phyloP scores from a whole-genome alignment of 2,797 vertebrate genomes.

The Craterocephalus amniculus region DNA sequence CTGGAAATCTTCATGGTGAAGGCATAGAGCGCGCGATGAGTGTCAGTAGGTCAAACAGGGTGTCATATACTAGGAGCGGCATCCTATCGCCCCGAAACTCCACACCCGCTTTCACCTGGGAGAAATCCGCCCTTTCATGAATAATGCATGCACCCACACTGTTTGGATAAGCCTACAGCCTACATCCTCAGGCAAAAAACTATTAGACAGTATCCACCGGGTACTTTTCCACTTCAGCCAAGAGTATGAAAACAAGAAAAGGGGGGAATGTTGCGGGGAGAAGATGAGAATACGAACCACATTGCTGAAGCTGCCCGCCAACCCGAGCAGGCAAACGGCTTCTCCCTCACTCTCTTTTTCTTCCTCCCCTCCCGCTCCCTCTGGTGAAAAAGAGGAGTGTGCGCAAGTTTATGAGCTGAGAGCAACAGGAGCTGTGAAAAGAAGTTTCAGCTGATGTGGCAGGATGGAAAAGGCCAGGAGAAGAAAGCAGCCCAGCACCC shows the following conservation, averaged over 20 bases:
- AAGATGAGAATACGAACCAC: conserved; percentile 46
- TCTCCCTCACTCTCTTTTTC: conserved; percentile 21
- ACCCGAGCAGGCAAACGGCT: conserved; percentile 13
- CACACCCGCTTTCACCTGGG: conserved; percentile 43
- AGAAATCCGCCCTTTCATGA: conserved; percentile 48
- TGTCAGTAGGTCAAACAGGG: conserved; percentile 67
- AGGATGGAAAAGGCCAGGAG: conserved; percentile 66
- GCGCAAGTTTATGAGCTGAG: conserved; percentile 77
- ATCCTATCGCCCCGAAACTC: conserved; percentile 32
- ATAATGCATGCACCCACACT: conserved; percentile 51
- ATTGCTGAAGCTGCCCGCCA: conserved; percentile 39
- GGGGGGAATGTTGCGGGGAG: conserved; percentile 12
- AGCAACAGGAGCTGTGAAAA: conserved; percentile 81
- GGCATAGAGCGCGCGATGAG: conserved; percentile 19
- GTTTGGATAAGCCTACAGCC: conserved; percentile 48
- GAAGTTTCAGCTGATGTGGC: conserved; percentile 81
- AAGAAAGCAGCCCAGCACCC: conserved; percentile 33
- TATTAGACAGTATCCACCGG: conserved; percentile 59
- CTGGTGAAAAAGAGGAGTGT: conserved; percentile 54
- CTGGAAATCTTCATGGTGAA: conserved; percentile 51
- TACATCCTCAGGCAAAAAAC: conserved; percentile 58
- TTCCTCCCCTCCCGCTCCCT: conserved; percentile 8
- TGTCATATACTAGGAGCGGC: conserved; percentile 34
- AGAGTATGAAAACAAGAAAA: conserved; percentile 24
- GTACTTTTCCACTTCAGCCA: conserved; percentile 17